Evolutionary conservation across 1,140 invertebrate genomes (phyloP).

Genomic region (Yoshiicerus persimilis): DNA sequence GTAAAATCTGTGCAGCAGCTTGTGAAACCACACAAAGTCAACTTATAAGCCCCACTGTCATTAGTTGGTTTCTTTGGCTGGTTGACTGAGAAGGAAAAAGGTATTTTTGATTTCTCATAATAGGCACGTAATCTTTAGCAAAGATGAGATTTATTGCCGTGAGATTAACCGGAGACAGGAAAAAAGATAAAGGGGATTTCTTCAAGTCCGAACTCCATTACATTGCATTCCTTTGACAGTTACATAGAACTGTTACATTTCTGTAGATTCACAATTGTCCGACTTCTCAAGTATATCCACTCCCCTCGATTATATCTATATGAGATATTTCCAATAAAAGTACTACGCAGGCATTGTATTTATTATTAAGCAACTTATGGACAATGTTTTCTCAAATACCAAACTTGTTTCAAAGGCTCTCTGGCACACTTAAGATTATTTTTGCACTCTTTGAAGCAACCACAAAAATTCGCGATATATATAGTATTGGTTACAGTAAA

Average conservation of each 20-base stretch:
- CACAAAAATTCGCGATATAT: no score
- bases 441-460: no score
- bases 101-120: conserved; percentile 13
- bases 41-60: background rate
- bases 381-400: no score
- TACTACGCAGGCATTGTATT: no score
- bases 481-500: no score
- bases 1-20: background rate
- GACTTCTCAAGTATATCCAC: background rate
- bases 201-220: background rate
- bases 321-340: no score
- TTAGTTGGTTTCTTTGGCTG: background rate
- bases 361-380: no score
- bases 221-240: background rate
- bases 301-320: no score
- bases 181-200: background rate
- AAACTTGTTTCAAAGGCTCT: no score
- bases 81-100: background rate
- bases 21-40: background rate
- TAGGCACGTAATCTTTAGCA: background rate
- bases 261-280: background rate
- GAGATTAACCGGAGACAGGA: background rate
- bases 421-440: no score
- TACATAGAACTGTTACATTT: background rate
- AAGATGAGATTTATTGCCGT: conserved; percentile 7